Conservation (phyloP, 2,797 vertebrate genomes). For the Delichon dasypus region DNA sequence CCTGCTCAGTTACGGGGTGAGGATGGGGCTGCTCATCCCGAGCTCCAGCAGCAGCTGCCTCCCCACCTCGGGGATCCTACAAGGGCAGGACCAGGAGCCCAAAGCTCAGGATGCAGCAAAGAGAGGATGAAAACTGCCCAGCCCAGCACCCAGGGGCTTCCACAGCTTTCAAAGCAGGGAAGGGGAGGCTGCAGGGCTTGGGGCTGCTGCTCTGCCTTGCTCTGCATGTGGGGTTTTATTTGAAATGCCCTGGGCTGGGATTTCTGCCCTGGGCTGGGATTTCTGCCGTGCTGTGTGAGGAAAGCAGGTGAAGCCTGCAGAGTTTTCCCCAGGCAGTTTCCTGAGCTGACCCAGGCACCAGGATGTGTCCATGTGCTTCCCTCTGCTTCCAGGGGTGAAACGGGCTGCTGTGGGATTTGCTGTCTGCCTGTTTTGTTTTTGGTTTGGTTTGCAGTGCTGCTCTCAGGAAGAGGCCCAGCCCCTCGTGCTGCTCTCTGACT, state of each 20-base stretch:
- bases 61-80: background rate
- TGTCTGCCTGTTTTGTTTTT: background rate
- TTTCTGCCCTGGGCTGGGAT: background rate
- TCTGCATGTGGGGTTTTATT: background rate
- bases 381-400: background rate
- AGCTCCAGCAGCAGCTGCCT: background rate
- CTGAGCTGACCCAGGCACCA: background rate
- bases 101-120: rapidly evolving
- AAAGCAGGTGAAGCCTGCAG: background rate
- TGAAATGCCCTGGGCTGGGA: background rate
- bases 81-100: background rate
- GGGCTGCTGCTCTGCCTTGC: background rate
- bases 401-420: background rate
- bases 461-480: background rate
- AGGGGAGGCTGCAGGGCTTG: background rate
- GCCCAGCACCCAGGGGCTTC: background rate
- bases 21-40: background rate
- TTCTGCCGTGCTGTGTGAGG: background rate
- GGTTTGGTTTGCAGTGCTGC: background rate
- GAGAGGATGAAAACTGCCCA: rapidly evolving
- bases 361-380: rapidly evolving
- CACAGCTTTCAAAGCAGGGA: background rate
- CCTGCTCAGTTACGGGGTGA: background rate
- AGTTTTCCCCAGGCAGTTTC: background rate
- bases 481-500: background rate